Base-by-base conservation (phyloP, 2,888 invertebrate species). In the Drosophila affinis region DNA sequence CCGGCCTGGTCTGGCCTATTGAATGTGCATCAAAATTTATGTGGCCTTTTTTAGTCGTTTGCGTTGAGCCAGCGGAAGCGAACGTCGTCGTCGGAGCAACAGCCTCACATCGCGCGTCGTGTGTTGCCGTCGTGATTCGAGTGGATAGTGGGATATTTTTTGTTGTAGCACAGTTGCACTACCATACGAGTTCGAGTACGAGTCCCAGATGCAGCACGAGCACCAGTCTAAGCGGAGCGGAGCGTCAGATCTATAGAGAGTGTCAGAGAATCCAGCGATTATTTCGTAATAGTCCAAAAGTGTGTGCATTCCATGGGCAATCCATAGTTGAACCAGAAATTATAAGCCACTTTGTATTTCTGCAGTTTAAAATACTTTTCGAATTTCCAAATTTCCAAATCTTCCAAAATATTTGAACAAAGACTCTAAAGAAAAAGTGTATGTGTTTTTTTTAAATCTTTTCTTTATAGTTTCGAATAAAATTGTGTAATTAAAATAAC, bases 21-120 rank as follows among this genome's bases (percentile, higher is more conserved):
- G 89, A 89, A 83, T 82, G 82, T 79, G 80, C 79, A 83, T 80
- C 72, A 76, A 79, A 89, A 89, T 89, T 89, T 87, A 89, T 89
- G 90, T 87, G 89, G 88, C 87, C 84, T 85, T 72, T 87, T 81
- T 88, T 81, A 85, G 89, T 85, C 89, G 89, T 85, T 88, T 79
- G 85, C 82, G 89, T 87, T 79, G 74, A 79, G 82, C 82, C 89
- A 87, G 80, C 89, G 87, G 85, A 88, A 88, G 89, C 85, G 87
- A 87, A 85, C 84, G 87, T 87, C 71, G 78, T 70, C 68, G 73
- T 69, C 70, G 83, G 69, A 72, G 72, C 45, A 69, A 9, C 32
- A 47, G 34, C 60, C 65, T 51, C 70, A 65, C 67, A 69, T 62
- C 61, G 57, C 39, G 60, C 58, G 65, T 65, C 62, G 70, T 56